Base-by-base conservation (phyloP, 2,888 invertebrate species). In the Latrodectus hesperus region DNA sequence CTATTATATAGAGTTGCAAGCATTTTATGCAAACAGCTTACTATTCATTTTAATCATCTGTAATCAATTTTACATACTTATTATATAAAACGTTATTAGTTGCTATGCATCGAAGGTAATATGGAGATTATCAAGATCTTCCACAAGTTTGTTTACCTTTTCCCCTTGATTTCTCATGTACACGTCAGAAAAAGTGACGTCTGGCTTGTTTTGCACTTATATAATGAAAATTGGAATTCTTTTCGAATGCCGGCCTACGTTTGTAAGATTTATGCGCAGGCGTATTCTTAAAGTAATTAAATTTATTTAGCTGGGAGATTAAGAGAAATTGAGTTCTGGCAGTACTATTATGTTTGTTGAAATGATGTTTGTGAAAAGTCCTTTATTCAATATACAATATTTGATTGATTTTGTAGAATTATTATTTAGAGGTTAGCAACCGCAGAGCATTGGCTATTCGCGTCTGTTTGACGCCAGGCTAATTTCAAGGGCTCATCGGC, bases 391-490 rank as follows among this genome's bases (percentile, higher is more conserved):
- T 38, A 38, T 38, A 38, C 1, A 38, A 55, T 10, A 55, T 55
- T 55, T 55, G 55, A 55, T 55, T 55, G 55, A 55, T 55, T 55
- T 55, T 55, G 55, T 5, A 55, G 1, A 16, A 14, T 14, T 14
- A 14, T 55, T 14, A 16, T 55, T 55, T 55, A 14, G 55, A 2
- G 55, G 55, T 55, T 55, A 55, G 14, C 55, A 55, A 55, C 55
- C 55, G 55, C 9, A 14, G n/a, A n/a, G 64, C 8, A 38, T 51
- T 67, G 53, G 12, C 70, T 55, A 55, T 67, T 22, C 16, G 73
- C 77, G 77, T 38, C 81, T 52, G 49, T 53, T 26, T 65, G 81
- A 75, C 77, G 84, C 84, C 72, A 53, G n/a, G 16, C 6, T 55
- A 49, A 16, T 51, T 72, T 71, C 71, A 71, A 71, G 68, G 84